phyloP scores from a whole-genome alignment of 1,140 invertebrate species.

The Dendrolimus punctatus region DNA sequence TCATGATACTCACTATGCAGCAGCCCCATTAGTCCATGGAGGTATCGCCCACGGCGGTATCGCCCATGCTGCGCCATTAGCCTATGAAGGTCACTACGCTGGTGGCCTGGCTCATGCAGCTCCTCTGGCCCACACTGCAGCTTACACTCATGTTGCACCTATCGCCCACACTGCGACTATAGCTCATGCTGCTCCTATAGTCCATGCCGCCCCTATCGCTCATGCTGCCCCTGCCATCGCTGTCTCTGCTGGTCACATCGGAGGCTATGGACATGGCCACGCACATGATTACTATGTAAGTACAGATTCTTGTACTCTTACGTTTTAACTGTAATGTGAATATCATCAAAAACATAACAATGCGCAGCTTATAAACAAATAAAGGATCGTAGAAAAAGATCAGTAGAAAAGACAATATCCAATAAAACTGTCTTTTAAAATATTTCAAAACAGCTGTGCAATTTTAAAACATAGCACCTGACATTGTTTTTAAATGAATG shows the following conservation, averaged over 20 bases:
- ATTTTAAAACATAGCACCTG: no score
- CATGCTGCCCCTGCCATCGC: constrained; percentile 10
- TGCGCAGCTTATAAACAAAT: no score
- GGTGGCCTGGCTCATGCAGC: constrained; percentile 6
- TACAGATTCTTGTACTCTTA: constrained; percentile 1
- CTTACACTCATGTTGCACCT: constrained; percentile 19
- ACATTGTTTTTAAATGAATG: no score
- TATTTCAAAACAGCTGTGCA: no score
- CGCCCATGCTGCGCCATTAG: constrained; percentile 2
- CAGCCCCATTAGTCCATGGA: constrained; percentile 16
- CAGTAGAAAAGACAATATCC: no score
- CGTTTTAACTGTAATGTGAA: no score
- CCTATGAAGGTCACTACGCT: no score
- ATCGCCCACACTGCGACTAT: constrained; percentile 25
- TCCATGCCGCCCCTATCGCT: constrained; percentile 16
- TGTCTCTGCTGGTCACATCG: constrained; percentile 16
- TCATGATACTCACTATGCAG: constrained; percentile 23
- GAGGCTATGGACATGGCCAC: constrained; percentile 20
- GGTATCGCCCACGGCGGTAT: constrained; percentile 1
- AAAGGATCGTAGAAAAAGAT: no score
- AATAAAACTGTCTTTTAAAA: no score
- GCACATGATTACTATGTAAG: constrained; percentile 45
- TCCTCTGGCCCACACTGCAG: constrained; percentile 18
- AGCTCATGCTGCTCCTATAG: constrained; percentile 18
- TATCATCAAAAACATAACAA: no score